A percentile compares a stretch with the other conserved stretches of the same genome.
These are phyloP conservation scores for Cyprinella venusta DNA, from an alignment of 2,797 vertebrate genomes.

Conservation along the genomic window DNA sequence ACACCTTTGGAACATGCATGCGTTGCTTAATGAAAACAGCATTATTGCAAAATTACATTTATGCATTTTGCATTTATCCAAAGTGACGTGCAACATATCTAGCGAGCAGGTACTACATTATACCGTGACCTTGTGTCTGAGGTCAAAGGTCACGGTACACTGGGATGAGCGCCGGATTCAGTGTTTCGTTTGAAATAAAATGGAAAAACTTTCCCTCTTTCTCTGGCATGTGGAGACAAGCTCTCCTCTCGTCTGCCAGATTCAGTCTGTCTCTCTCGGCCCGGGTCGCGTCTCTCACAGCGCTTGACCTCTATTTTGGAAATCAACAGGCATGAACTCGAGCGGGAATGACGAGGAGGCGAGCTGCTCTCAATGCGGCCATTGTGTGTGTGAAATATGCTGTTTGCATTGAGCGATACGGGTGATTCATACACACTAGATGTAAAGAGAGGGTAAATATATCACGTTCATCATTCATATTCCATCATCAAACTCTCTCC, in stretches of 20 bases:
- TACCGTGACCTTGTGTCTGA: background rate
- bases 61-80: background rate
- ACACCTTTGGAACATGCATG: background rate
- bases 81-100: background rate
- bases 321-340: slow-evolving; percentile 40
- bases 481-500: background rate
- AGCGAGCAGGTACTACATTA: background rate
- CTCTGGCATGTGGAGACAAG: slow-evolving; percentile 37
- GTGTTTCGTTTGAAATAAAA: background rate
- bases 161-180: background rate
- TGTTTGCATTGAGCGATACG: slow-evolving; percentile 28
- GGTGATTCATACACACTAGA: slow-evolving; percentile 33
- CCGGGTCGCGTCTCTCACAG: slow-evolving; percentile 28
- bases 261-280: slow-evolving; percentile 14
- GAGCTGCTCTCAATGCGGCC: slow-evolving; percentile 16
- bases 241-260: slow-evolving; percentile 31
- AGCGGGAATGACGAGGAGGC: slow-evolving; percentile 15
- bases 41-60: background rate
- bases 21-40: background rate
- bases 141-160: slow-evolving; percentile 8
- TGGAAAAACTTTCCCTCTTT: background rate
- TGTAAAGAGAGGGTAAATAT: background rate
- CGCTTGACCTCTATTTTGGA: slow-evolving; percentile 5
- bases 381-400: slow-evolving; percentile 32
- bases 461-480: background rate